phyloP scores from a whole-genome alignment of 2,113 vertebrate species.

The Serinus canaria region DNA sequence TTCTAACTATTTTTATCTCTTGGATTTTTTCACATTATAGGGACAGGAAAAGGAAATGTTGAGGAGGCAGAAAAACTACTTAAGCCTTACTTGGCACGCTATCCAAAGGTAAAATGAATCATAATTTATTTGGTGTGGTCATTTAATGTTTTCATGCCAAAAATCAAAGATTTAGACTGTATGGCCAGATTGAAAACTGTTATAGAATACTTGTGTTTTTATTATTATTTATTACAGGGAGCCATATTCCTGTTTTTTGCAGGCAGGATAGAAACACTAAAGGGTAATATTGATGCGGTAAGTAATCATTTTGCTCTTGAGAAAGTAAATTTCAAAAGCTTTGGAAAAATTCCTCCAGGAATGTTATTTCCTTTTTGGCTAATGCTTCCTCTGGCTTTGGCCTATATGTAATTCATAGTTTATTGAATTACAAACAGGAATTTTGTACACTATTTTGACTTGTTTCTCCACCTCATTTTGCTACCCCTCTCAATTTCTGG shows the following conservation, averaged over 20 bases:
- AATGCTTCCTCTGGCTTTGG: neutral
- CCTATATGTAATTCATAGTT: neutral
- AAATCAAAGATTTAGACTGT: neutral
- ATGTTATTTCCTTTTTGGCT: neutral
- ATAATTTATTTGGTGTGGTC: neutral
- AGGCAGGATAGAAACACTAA: slow-evolving; percentile 95
- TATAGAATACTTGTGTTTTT: slow-evolving; percentile 53
- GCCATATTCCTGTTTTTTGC: slow-evolving; percentile 98
- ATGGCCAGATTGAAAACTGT: slow-evolving; percentile 33
- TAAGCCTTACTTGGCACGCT: slow-evolving; percentile 88
- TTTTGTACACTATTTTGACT: neutral
- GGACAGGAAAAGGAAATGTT: slow-evolving; percentile 93
- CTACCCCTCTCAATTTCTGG: neutral
- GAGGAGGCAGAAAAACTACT: slow-evolving; percentile 91
- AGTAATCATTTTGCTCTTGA: slow-evolving; percentile 63
- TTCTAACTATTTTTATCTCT: neutral
- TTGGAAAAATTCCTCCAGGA: neutral
- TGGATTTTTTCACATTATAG: slow-evolving; percentile 68
- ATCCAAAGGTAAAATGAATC: slow-evolving; percentile 84
- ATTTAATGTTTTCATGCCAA: neutral
- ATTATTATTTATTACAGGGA: slow-evolving; percentile 79
- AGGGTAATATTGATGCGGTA: slow-evolving; percentile 92
- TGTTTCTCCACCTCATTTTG: neutral
- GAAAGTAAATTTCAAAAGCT: neutral
- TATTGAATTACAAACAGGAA: neutral